Base-by-base conservation (phyloP, 2,888 invertebrate species). In the Nymphalis c-album region DNA sequence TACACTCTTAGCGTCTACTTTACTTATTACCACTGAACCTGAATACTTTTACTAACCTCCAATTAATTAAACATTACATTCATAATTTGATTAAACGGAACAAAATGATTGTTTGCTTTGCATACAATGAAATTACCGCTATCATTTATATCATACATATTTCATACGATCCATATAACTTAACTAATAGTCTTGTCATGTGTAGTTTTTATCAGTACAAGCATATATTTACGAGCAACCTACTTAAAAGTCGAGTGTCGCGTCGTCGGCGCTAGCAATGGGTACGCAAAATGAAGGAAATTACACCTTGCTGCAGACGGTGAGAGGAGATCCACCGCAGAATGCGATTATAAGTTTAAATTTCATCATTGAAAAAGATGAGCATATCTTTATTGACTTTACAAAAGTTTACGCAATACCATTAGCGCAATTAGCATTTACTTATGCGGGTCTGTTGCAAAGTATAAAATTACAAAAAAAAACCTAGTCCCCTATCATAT, bases 281-380 rank as follows among this genome's bases (percentile, higher is more conserved):
- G 4, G 62, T 57, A 67, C 55, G 67, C 62, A 68, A 55, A 65
- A 64, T 68, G 60, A 68, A 60, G 55, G 57, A 64, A 60, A 68
- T 60, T 64, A 64, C 64, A 45, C 68, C 13, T 57, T 22, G 55
- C 40, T 60, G 48, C 55, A 63, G 57, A 40, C 58, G 63, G 70
- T 64, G 85, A 77, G 78, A 80, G 82, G 83, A 76, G 79, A 76
- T 79, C 79, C 75, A 85, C 84, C 85, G 86, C 85, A 83, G 87
- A 88, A 88, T 88, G 85, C 82, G 81, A 87, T 87, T 86, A 85
- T 80, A 83, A 82, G 82, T 82, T 57, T 78, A 78, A 79, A 79
- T 87, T 88, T 85, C 85, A 84, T 80, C 83, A 85, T 78, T 76
- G 75, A 74, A 81, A 77, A 75, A 77, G 79, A 80, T 76, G 75